A percentile compares a stretch with the other conserved stretches of the same genome.
These are phyloP conservation scores for Microctenopoma lineatum DNA, from an alignment of 2,797 vertebrate genomes.

Conservation along the genomic window DNA sequence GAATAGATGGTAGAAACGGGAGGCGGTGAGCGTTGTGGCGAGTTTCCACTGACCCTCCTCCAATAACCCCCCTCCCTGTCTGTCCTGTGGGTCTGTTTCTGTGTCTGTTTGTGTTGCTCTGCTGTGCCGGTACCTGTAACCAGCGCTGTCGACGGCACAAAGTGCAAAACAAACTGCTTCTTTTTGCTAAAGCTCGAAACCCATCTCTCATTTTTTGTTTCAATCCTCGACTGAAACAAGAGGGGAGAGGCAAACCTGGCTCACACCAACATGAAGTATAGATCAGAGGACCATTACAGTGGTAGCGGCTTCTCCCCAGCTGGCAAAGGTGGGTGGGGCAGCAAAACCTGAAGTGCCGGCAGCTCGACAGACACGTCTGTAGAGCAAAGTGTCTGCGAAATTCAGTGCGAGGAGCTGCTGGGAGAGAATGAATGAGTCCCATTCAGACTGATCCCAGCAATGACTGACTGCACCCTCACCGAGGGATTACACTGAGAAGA, in stretches of 20 bases:
- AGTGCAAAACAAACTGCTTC: constrained; percentile 15
- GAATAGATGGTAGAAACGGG: constrained; percentile 13
- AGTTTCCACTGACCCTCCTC: constrained; percentile 47
- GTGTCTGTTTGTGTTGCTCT: constrained; percentile 49
- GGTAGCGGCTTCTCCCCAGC: constrained; percentile 36
- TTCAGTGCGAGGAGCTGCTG: constrained; percentile 34
- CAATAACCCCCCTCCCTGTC: constrained; percentile 59
- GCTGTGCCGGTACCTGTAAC: constrained; percentile 30
- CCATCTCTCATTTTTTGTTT: constrained; percentile 64
- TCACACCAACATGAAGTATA: constrained; percentile 78
- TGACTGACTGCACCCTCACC: constrained; percentile 65
- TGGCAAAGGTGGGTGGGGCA: constrained; percentile 31
- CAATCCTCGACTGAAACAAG: constrained; percentile 65
- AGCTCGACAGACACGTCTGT: constrained; percentile 51
- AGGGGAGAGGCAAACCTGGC: constrained; percentile 80
- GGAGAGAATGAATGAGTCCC: constrained; percentile 55
- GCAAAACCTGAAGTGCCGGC: constrained; percentile 42
- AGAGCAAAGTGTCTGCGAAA: constrained; percentile 40
- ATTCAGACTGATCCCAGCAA: constrained; percentile 78
- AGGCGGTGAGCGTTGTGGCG: constrained; percentile 11
- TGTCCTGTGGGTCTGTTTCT: constrained; percentile 47
- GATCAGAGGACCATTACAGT: constrained; percentile 46
- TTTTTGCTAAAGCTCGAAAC: constrained; percentile 32
- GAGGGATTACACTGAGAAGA: constrained; percentile 69
- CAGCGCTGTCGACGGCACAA: constrained; percentile 1